Percentiles rank a stretch among this genome's conserved stretches.
Conservation (phyloP, 2,113 vertebrate species). For the Actenoides hombroni region DNA sequence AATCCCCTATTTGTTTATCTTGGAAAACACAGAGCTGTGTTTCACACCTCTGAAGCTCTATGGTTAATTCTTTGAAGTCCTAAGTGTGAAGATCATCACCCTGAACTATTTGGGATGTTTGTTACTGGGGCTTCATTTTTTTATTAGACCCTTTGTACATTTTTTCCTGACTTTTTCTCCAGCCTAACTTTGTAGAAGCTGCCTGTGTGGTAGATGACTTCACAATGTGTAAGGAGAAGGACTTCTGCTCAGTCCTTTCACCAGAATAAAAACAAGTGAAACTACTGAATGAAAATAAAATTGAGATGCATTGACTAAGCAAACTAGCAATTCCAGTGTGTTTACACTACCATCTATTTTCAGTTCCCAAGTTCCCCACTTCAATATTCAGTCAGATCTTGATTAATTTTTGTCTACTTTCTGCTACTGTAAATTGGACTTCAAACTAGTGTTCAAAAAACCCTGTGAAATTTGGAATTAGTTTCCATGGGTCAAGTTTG, state of each 20-base stretch:
- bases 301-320: not conserved
- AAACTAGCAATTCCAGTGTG: not conserved
- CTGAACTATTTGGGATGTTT: not conserved
- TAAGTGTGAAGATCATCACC: not conserved
- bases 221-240: not conserved
- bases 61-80: not conserved
- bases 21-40: not conserved
- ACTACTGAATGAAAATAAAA: not conserved
- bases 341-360: not conserved
- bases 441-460: not conserved
- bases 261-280: not conserved
- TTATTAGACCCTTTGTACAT: not conserved
- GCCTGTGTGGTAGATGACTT: not conserved
- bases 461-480: not conserved
- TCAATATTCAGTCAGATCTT: not conserved
- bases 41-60: not conserved
- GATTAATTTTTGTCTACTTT: not conserved
- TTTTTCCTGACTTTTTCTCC: not conserved
- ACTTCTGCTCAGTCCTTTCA: not conserved
- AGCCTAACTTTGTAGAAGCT: not conserved
- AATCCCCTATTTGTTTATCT: not conserved
- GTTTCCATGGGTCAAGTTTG: not conserved
- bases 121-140: not conserved
- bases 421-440: not conserved
- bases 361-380: not conserved